Evolutionary conservation across 2,113 vertebrate genomes (phyloP).

Genomic region (Bostrychus sinensis): DNA sequence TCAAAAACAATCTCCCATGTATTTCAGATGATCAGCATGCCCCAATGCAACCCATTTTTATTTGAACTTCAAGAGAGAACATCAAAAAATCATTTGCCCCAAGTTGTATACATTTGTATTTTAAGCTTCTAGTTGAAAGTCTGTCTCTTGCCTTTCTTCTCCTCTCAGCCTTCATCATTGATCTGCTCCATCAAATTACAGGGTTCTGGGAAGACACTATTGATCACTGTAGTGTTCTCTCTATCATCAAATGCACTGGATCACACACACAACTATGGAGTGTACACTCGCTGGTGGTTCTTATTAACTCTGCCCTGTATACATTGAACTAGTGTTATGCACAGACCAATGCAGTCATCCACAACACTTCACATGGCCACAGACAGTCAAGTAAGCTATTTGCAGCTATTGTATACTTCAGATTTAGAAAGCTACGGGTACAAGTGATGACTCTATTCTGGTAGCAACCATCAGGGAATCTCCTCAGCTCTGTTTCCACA

Average conservation of each 20-base stretch:
- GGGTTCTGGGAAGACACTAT: conserved; percentile 73
- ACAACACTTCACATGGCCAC: conserved; percentile 22
- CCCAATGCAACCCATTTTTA: background rate
- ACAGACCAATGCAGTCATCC: conserved; percentile 22
- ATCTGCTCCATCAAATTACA: conserved; percentile 77
- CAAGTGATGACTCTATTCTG: background rate
- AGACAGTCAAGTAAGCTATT: background rate
- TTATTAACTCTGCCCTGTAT: conserved; percentile 40
- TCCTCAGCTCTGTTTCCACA: background rate
- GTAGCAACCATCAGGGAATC: background rate
- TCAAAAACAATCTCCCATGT: conserved; percentile 7
- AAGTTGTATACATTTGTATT: conserved; percentile 10
- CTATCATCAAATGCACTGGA: conserved; percentile 35
- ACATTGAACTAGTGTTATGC: conserved; percentile 35
- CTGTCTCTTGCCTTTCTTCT: conserved; percentile 25
- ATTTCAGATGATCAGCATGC: conserved; percentile 17
- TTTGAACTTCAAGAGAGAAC: conserved; percentile 7
- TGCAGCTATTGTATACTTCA: background rate
- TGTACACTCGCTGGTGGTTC: conserved; percentile 27
- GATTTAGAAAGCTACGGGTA: background rate
- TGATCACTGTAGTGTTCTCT: conserved; percentile 64
- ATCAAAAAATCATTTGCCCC: conserved; percentile 10
- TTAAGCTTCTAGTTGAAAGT: conserved; percentile 23
- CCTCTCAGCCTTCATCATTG: conserved; percentile 60
- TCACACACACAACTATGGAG: conserved; percentile 19